Conservation (phyloP, 2,113 vertebrate genomes). For the Peromyscus polionotus region DNA sequence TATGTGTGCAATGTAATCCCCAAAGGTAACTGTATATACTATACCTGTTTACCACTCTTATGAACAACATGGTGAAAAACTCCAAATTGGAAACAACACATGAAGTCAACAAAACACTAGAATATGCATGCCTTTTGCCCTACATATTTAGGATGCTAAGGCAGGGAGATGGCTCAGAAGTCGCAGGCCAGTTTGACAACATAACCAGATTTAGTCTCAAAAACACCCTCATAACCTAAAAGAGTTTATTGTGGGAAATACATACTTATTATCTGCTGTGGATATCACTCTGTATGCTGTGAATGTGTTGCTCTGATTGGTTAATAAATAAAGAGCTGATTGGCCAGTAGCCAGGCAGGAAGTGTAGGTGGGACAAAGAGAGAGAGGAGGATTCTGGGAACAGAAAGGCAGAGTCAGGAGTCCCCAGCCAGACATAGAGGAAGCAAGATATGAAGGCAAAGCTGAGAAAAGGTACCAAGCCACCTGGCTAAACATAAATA, state of each 20-base stretch:
- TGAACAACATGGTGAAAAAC: background rate
- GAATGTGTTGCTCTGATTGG: no score
- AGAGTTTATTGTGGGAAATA: slow-evolving; percentile 24
- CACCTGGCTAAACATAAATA: no score
- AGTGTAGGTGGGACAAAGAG: no score
- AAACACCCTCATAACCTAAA: background rate
- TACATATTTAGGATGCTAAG: background rate
- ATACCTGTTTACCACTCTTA: background rate
- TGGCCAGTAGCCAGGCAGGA: no score
- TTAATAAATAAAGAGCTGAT: no score
- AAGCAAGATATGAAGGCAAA: no score
- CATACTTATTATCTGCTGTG: background rate
- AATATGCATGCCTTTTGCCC: background rate
- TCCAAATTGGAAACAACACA: background rate
- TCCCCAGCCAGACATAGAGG: no score
- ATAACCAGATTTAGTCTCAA: background rate
- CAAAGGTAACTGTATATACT: background rate
- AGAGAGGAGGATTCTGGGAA: no score
- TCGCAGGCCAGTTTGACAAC: background rate
- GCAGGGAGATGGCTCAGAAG: background rate
- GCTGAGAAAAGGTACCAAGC: no score
- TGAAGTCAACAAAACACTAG: background rate
- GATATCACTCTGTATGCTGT: no score
- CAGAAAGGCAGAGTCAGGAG: no score
- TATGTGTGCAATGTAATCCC: background rate